Evolutionary conservation across 2,797 vertebrate species (phyloP), one percentile per base, ranked within the genome.

Genomic region (Scleropages formosus): DNA sequence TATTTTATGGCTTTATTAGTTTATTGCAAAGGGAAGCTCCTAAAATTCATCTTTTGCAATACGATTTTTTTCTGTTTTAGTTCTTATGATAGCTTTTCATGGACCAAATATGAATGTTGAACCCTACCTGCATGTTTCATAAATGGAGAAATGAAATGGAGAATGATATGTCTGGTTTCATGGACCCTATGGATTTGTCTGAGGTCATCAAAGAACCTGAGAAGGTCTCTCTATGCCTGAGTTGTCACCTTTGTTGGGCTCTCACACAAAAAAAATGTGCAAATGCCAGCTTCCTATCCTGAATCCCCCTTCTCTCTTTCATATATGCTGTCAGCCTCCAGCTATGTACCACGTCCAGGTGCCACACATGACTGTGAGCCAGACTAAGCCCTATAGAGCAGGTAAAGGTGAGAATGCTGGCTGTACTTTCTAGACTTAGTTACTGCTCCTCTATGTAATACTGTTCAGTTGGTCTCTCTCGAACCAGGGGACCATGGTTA

Each of bases 351-450:
- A 96, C 83, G 95, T 99, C 86, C 96, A 94, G 81, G 95, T 99
- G 94, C 95, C 96, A 73, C 96, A 96, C 75, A 95, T 99, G 96
- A 93, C 97, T 59, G 95, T 99, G 90, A 97, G 93, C 92, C 98
- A 98, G 91, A 94, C 95, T 83, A 99, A 99, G 94, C 94, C 95
- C 89, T 99, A 98, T 94, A 98, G 98, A 98, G 94, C 95, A 98
- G 98, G 97, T 98, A 98, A 99, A 98, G 96, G 95, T 98, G 95
- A 98, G 94, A 93, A 91, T 89, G 87, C 85, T 90, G 89, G 86
- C 39, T 80, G 65, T 56, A 60, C 72, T 76, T 71, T 69, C 53
- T 44, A 39, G 59, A 10, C 51, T 12, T 20, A 8, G 26, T 15
- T 7, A n/a, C 13, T 61, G 4, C 8, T 10, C 66, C 15, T 13